Base-by-base conservation (phyloP, 2,797 vertebrate species). In the Craterocephalus amniculus region DNA sequence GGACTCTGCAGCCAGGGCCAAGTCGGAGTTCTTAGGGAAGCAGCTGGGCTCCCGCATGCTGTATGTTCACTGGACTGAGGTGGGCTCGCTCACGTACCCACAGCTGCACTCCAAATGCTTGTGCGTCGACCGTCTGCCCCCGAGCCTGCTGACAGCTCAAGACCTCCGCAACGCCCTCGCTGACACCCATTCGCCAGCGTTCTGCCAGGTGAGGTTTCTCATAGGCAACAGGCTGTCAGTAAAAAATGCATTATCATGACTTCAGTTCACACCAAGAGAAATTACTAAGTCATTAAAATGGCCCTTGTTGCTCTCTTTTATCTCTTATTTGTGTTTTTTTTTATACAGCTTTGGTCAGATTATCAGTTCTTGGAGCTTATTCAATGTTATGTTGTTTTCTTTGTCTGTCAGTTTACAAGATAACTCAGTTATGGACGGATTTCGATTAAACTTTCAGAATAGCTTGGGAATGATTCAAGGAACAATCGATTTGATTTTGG, bases 41-140 rank as follows among this genome's bases (percentile, higher is more conserved):
- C 97, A 95, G 22, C 90, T 99, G 72, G 97, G 97, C 22, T 95
- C 95, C 0, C 94, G 96, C 56, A 96, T 95, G 63, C 94, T 99
- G 12, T 98, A 97, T 0, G 97, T 98, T 34, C 97, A 98, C 92
- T 99, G 97, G 97, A 97, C 95, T 0, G 97, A 98, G 38, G 96
- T 94, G 20, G 95, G 92, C 74, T 95, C 96, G 48, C 92, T 98
- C 72, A 97, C 95, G 0, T 92, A 90, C 3, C 93, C 94, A 0
- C 93, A 95, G 31, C 91, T 98, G 31, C 96, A 99, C 70, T 96
- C 97, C 0, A 93, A 92, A 74, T 98, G 97, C 82, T 87, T 99
- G 59, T 97, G 96, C 0, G 94, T 98, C 12, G 96, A 97, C 83
- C 95, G 83, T 45, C 91, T 99, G 69, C 95, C 96, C 1, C 92